Conservation (phyloP, 2,113 vertebrate species). For the Jacana jacana region DNA sequence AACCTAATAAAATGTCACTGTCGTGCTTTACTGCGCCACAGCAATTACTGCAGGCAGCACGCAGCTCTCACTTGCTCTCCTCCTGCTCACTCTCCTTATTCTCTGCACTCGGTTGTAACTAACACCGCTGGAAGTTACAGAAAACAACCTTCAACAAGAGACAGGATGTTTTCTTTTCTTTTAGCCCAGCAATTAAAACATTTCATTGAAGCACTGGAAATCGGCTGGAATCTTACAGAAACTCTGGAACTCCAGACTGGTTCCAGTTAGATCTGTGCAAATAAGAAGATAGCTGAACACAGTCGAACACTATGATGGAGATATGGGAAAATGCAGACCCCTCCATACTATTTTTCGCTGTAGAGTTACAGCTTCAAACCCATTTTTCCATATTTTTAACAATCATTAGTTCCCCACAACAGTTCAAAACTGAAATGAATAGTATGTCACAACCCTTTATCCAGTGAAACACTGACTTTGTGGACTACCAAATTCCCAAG, state of each 20-base stretch:
- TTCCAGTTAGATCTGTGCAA: not conserved
- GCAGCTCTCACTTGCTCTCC: not conserved
- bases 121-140: not conserved
- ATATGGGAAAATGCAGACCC: not conserved
- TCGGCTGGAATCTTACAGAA: not conserved
- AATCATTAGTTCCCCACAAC: not conserved
- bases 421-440: not conserved
- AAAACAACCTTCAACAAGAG: not conserved
- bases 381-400: not conserved
- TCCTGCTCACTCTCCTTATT: not conserved
- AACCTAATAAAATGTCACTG: not conserved
- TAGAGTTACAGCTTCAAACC: not conserved
- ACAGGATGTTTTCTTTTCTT: not conserved
- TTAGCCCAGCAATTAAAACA: not conserved
- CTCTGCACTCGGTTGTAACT: not conserved
- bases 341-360: not conserved
- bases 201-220: not conserved
- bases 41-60: not conserved
- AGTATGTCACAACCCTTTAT: accelerated
- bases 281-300: not conserved
- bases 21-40: not conserved
- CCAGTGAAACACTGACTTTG: not conserved
- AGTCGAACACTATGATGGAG: not conserved
- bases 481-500: not conserved
- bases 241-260: not conserved